Conservation (phyloP, 2,888 invertebrate species). For the Tiliacea aurago region DNA sequence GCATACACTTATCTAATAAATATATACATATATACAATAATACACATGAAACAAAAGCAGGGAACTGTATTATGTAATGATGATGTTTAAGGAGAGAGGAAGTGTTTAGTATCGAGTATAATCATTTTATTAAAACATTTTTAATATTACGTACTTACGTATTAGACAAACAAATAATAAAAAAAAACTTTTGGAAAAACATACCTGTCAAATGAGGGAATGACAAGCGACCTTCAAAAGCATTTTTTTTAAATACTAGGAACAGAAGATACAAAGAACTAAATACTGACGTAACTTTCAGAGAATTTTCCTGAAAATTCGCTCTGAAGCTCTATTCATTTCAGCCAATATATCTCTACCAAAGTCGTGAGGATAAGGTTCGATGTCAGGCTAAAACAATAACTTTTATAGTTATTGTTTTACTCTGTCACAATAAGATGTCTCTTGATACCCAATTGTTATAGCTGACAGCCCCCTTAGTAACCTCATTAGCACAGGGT, state of each 20-base stretch:
- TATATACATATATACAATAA: too few species aligned
- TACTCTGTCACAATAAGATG: background rate
- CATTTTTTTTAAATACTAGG: background rate
- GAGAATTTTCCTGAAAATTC: background rate
- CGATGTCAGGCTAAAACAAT: constrained; percentile 22
- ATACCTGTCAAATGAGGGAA: background rate
- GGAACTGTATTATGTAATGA: too few species aligned
- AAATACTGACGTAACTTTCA: background rate
- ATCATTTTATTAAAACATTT: too few species aligned
- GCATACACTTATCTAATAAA: too few species aligned
- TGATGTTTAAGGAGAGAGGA: too few species aligned
- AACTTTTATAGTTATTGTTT: background rate
- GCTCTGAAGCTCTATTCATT: background rate
- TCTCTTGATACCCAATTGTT: constrained; percentile 29
- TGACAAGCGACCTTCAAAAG: background rate
- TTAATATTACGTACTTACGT: too few species aligned
- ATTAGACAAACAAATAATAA: background rate
- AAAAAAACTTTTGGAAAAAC: background rate
- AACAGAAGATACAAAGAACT: background rate
- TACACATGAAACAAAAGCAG: too few species aligned
- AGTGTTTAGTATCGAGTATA: too few species aligned
- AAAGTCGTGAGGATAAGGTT: background rate
- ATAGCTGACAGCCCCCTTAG: constrained; percentile 2
- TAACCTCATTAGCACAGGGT: background rate
- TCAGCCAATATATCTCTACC: constrained; percentile 18